Percentiles rank a stretch among this genome's conserved stretches.
These are phyloP conservation scores for Meloidogyne floridensis DNA, from an alignment of 1,140 invertebrate species.

Conservation along the genomic window DNA sequence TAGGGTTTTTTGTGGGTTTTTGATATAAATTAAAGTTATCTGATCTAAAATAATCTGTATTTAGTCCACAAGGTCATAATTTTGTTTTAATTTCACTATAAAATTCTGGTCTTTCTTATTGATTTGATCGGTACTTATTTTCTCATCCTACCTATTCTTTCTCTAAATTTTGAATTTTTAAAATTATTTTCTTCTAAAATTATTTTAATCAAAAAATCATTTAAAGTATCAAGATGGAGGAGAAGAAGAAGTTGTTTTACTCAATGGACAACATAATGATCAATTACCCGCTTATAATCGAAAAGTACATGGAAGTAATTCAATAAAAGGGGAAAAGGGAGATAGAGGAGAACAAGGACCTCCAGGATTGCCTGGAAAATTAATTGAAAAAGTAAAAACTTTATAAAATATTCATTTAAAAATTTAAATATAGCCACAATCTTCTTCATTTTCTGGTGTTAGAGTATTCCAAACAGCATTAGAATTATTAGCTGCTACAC, in stretches of 20 bases:
- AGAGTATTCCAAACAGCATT: constrained; percentile 52
- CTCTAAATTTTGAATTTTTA: too few species aligned
- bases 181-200: too few species aligned
- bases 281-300: constrained; percentile 38
- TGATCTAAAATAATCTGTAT: not conserved
- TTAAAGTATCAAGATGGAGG: not conserved
- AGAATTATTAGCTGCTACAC: constrained; percentile 48
- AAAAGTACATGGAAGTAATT: constrained; percentile 12
- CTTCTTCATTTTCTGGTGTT: not conserved
- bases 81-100: too few species aligned
- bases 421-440: too few species aligned
- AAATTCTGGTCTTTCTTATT: too few species aligned
- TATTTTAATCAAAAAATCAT: not conserved
- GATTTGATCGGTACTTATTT: too few species aligned
- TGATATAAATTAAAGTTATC: not conserved
- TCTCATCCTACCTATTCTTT: too few species aligned
- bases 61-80: too few species aligned
- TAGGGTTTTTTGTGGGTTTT: not conserved
- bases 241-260: not conserved
- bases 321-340: constrained; percentile 52
- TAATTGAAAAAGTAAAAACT: not conserved
- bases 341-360: constrained; percentile 38
- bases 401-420: too few species aligned
- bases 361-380: constrained; percentile 32
- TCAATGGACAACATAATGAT: constrained; percentile 10